phyloP scores from a whole-genome alignment of 2,888 invertebrate genomes.

The Lithophane semibrunnea region DNA sequence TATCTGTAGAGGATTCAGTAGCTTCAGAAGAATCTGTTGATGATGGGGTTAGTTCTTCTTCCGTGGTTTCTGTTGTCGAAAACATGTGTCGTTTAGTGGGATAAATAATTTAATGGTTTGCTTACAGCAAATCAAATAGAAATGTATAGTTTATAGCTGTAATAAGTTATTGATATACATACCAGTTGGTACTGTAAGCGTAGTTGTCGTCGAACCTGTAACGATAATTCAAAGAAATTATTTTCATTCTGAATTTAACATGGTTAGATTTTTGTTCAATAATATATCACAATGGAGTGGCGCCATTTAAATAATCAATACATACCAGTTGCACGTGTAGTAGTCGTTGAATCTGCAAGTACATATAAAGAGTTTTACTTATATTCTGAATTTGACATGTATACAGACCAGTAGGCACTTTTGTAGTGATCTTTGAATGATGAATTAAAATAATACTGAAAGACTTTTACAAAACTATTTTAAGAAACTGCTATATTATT shows the following conservation, averaged over 20 bases:
- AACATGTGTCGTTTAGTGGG: background rate
- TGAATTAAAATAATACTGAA: background rate
- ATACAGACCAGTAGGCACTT: constrained; percentile 1
- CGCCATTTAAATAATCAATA: too few relatives aligned
- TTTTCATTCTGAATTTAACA: background rate
- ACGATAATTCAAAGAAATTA: constrained; percentile 11
- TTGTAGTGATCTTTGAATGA: constrained; percentile 10
- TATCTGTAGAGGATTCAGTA: constrained; percentile 21
- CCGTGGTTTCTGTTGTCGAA: constrained; percentile 7
- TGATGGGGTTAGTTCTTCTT: background rate
- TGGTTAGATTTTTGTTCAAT: background rate
- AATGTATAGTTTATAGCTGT: background rate
- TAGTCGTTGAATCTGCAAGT: constrained; percentile 3
- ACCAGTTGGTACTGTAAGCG: constrained; percentile 29
- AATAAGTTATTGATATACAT: constrained; percentile 16
- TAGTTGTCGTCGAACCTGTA: constrained; percentile 34
- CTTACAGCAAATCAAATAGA: background rate
- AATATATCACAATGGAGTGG: background rate
- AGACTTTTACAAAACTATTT: background rate
- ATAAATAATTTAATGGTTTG: background rate
- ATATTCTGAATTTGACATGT: background rate
- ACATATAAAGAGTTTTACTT: background rate
- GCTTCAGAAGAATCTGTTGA: constrained; percentile 29
- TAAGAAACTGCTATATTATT: background rate
- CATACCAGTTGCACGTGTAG: background rate